Percentiles rank a stretch among this genome's conserved stretches.
phyloP scores from a whole-genome alignment of 2,113 vertebrate genomes.

The Pan paniscus region DNA sequence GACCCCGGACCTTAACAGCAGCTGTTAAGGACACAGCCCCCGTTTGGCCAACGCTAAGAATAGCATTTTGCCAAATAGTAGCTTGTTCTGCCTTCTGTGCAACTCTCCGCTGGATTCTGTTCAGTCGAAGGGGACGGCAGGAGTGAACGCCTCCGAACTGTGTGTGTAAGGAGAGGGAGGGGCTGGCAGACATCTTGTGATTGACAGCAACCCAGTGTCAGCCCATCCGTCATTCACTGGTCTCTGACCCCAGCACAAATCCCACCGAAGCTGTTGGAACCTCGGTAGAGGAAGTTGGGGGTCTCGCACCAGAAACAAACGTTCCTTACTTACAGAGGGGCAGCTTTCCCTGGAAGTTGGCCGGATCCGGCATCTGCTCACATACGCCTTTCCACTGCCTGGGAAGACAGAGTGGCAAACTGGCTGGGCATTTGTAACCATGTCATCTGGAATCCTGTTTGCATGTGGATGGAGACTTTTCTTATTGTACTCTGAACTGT shows the following conservation, averaged over 20 bases:
- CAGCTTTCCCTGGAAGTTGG: background rate
- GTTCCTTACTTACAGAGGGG: background rate
- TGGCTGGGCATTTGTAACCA: background rate
- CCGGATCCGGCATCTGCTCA: background rate
- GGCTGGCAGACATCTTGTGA: background rate
- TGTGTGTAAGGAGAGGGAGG: background rate
- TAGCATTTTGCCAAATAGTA: background rate
- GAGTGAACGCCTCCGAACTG: background rate
- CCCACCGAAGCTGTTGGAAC: background rate
- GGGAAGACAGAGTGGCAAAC: background rate
- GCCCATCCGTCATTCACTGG: background rate
- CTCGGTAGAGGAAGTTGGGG: background rate
- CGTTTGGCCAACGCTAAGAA: background rate
- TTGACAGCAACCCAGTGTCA: background rate
- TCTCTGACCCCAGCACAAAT: background rate
- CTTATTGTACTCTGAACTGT: background rate
- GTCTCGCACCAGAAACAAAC: background rate
- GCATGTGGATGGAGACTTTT: background rate
- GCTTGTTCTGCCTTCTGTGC: background rate
- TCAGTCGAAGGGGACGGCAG: too few relatives aligned
- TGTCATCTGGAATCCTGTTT: background rate
- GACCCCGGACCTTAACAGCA: background rate
- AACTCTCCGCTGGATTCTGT: background rate
- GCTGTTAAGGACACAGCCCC: background rate
- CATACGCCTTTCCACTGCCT: background rate